Evolutionary conservation across 2,888 invertebrate species (phyloP), one percentile per base, ranked within the genome.

Genomic region (Syrista parreyssii): DNA sequence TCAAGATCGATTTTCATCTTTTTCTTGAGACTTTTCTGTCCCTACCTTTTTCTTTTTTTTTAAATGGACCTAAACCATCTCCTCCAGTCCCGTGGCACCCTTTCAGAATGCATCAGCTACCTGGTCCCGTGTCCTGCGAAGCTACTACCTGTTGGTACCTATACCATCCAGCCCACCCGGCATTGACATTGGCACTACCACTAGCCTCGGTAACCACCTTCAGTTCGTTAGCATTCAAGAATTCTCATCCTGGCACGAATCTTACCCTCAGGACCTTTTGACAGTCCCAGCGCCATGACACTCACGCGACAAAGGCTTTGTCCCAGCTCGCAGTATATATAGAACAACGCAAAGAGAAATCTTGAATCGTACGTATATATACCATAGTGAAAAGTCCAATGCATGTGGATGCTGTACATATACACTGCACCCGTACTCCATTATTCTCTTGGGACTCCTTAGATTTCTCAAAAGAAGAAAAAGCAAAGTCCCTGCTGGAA

Each of bases 1-100:
- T 68, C 33, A 73, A 75, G 73, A 75, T 78, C 78, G 78, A 78
- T 78, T 78, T 75, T 75, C 78, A 78, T 78, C 75, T 78, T 78
- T 78, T 71, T 71, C 71, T 55, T 23, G 55, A 23, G 55, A 55
- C 55, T 55, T 55, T 55, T 55, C 55, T 55, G 55, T 55, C 9
- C 55, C 23, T 55, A 55, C 23, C 40, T 40, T 55, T 55, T 55
- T 34, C 9, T 34, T 40, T 36, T 36, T 40, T 77, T 77, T 77
- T 77, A 32, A 74, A 69, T 36, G 77, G 68, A 40, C 68, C 73
- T 55, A 78, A 68, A 71, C 72, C 72, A 74, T 68, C 78, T 71
- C 75, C 68, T 33, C 73, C 33, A 31, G 32, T 32, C 31, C 71
- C 71, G 71, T 71, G 35, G 36, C 35, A 74, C 78, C 78, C 78